A percentile compares a stretch with the other conserved stretches of the same genome.
phyloP scores from a whole-genome alignment of 2,797 vertebrate genomes.

The Chiroxiphia lanceolata region DNA sequence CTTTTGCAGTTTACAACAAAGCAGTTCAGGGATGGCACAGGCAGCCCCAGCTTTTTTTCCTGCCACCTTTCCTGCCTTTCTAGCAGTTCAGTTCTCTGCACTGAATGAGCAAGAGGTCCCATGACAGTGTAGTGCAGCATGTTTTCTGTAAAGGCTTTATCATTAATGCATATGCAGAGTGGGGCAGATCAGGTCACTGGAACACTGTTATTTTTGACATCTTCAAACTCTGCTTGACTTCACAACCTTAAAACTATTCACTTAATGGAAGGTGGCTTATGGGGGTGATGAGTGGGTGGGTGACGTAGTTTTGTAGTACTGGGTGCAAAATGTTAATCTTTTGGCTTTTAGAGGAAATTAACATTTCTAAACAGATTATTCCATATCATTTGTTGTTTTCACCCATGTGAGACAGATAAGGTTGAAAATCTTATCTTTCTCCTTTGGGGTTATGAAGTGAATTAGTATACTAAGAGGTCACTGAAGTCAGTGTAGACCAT shows the following conservation, averaged over 20 bases:
- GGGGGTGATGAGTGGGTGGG: neutral
- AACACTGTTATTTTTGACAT: neutral
- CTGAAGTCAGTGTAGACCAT: neutral
- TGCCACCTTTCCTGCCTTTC: neutral
- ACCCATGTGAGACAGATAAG: neutral
- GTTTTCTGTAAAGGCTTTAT: neutral
- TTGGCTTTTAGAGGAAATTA: neutral
- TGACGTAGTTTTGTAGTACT: accelerated
- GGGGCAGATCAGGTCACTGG: neutral
- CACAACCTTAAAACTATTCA: neutral
- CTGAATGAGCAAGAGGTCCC: neutral
- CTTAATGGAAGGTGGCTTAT: neutral
- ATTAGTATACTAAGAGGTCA: neutral
- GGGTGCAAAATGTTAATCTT: neutral
- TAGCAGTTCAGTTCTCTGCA: neutral
- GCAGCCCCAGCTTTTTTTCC: neutral
- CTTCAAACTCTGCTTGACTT: neutral
- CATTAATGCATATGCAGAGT: neutral
- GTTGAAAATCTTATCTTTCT: neutral
- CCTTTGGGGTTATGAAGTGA: neutral
- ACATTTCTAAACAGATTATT: neutral
- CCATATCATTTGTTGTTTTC: neutral
- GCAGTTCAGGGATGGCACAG: neutral
- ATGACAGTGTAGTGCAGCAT: accelerated
- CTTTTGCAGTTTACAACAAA: neutral